Conservation (phyloP, 2,888 invertebrate genomes). For the Hirtodrosophila histrioides region DNA sequence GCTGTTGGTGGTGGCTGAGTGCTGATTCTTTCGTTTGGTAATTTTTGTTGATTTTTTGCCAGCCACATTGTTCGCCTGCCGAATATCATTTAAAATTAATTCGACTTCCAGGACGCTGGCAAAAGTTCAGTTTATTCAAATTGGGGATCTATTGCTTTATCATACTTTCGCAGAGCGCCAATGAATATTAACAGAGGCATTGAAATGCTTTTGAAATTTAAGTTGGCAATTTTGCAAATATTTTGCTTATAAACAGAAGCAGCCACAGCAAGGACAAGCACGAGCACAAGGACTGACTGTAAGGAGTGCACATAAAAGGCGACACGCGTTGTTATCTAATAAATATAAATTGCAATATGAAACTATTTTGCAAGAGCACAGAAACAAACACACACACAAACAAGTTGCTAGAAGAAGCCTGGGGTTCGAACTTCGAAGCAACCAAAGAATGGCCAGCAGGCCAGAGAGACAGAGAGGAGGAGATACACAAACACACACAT, state of each 20-base stretch:
- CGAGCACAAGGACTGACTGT: conserved; percentile 6
- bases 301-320: conserved; percentile 45
- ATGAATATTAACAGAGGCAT: conserved; percentile 21
- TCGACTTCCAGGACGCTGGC: conserved; percentile 46
- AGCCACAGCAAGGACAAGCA: not conserved
- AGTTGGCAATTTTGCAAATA: conserved; percentile 6
- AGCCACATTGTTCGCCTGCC: conserved; percentile 49
- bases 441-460: conserved; percentile 19
- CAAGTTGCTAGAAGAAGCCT: conserved; percentile 1
- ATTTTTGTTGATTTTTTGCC: conserved; percentile 51
- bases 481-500: not conserved
- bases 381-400: conserved; percentile 5
- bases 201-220: conserved; percentile 31
- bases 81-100: conserved; percentile 75
- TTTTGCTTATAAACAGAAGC: not conserved
- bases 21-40: conserved; percentile 43
- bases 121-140: conserved; percentile 43
- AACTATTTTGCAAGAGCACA: conserved; percentile 58
- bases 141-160: conserved; percentile 26
- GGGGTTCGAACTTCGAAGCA: conserved; percentile 7
- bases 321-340: conserved; percentile 51
- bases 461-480: conserved; percentile 4
- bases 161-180: conserved; percentile 12
- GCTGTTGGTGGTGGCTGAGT: conserved; percentile 29
- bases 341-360: conserved; percentile 74